phyloP scores from a whole-genome alignment of 2,888 invertebrate genomes.

The Germaria angustata region DNA sequence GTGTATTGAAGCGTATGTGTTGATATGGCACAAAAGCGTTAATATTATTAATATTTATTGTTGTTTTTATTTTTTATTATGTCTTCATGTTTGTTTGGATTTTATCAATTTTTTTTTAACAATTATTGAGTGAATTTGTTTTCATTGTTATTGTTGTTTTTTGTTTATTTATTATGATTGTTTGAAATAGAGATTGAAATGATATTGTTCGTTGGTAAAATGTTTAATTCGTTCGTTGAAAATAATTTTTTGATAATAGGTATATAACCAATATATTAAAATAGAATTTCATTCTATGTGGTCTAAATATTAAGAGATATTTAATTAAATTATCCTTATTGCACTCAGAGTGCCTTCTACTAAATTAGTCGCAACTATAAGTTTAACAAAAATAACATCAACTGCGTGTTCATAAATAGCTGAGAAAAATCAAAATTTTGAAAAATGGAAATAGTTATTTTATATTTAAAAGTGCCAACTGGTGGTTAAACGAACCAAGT shows the following conservation, averaged over 20 bases:
- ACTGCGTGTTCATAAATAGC: too few species aligned
- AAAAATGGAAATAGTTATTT: too few species aligned
- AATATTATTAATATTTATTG: constrained; percentile 69
- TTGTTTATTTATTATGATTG: constrained; percentile 18
- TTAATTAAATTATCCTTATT: not conserved
- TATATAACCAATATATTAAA: not conserved
- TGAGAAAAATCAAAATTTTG: too few species aligned
- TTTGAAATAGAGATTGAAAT: constrained; percentile 28
- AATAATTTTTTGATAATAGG: not conserved
- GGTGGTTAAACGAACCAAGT: too few species aligned
- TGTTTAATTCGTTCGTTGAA: not conserved
- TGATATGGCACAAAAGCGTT: constrained; percentile 74
- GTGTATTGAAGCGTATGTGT: constrained; percentile 75
- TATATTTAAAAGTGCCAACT: too few species aligned
- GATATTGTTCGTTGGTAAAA: constrained; percentile 37
- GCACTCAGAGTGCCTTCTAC: not conserved
- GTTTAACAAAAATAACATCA: too few species aligned
- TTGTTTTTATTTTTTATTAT: constrained; percentile 27
- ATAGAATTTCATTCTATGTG: not conserved
- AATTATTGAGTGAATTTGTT: not conserved
- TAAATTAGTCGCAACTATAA: too few species aligned
- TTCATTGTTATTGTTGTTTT: not conserved
- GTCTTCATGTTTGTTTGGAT: not conserved
- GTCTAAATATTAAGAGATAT: not conserved
- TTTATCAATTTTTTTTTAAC: not conserved